Conservation (phyloP, 1,140 invertebrate genomes). For the Sycophila sp. region DNA sequence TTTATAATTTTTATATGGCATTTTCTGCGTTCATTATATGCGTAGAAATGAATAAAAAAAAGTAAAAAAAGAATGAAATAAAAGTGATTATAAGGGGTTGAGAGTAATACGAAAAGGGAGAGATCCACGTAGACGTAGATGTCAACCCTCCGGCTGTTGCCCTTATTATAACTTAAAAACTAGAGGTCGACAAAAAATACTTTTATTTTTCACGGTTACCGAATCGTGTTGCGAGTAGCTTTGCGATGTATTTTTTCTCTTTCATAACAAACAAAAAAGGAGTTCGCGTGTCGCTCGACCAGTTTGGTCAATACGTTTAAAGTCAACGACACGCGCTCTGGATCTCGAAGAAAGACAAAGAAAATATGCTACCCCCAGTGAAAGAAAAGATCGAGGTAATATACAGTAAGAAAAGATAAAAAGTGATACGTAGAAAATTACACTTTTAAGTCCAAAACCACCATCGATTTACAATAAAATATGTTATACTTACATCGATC, state of each 20-base stretch:
- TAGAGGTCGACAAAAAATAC: slow-evolving; percentile 29
- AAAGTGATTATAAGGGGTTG: neutral
- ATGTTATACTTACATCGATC: slow-evolving; percentile 48
- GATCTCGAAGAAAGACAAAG: slow-evolving; percentile 38
- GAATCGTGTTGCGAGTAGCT: slow-evolving; percentile 33
- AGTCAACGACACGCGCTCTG: slow-evolving; percentile 20
- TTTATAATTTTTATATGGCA: slow-evolving; percentile 38
- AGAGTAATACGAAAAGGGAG: neutral
- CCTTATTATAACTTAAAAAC: slow-evolving; percentile 33
- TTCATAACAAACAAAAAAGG: slow-evolving; percentile 28
- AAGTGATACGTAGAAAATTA: slow-evolving; percentile 35
- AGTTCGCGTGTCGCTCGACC: slow-evolving; percentile 23
- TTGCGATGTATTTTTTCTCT: slow-evolving; percentile 39
- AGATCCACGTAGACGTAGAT: slow-evolving; percentile 21
- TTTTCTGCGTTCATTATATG: slow-evolving; percentile 20
- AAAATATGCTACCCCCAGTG: slow-evolving; percentile 37
- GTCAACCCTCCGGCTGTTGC: slow-evolving; percentile 12
- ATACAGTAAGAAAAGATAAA: slow-evolving; percentile 21
- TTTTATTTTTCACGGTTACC: slow-evolving; percentile 31
- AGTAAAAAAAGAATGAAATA: slow-evolving; percentile 33
- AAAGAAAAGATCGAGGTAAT: slow-evolving; percentile 30
- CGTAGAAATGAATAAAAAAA: slow-evolving; percentile 23
- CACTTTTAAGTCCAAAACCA: slow-evolving; percentile 39
- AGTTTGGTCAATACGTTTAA: slow-evolving; percentile 20
- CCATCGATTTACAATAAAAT: slow-evolving; percentile 43